phyloP scores from a whole-genome alignment of 2,888 invertebrate genomes.

The Chymomyza fuscimana region DNA sequence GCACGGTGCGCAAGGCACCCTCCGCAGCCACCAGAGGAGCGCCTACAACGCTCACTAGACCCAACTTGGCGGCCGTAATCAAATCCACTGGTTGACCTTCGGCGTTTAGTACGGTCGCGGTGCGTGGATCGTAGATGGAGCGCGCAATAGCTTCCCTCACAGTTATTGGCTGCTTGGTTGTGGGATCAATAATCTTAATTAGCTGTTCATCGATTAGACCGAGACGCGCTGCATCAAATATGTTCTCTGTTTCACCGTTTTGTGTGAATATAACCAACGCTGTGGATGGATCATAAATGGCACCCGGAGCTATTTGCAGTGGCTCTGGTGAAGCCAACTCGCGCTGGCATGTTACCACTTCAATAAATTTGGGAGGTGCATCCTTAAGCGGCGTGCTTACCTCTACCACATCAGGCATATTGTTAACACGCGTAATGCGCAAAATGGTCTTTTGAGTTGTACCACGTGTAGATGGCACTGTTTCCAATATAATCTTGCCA shows the following conservation, averaged over 20 bases:
- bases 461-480: conserved; percentile 79
- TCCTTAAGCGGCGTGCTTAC: conserved; percentile 82
- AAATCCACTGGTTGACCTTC: conserved; percentile 85
- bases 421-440: conserved; percentile 87
- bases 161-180: conserved; percentile 84
- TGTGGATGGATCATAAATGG: conserved; percentile 89
- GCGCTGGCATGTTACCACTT: conserved; percentile 79
- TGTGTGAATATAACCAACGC: conserved; percentile 87
- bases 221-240: conserved; percentile 88
- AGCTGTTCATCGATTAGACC: conserved; percentile 86
- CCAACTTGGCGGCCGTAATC: conserved; percentile 88
- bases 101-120: conserved; percentile 85
- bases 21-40: conserved; percentile 87
- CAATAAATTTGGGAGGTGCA: conserved; percentile 80
- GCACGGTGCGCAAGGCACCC: conserved; percentile 85
- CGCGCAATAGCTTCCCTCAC: conserved; percentile 88
- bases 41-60: conserved; percentile 87
- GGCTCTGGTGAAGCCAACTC: conserved; percentile 83
- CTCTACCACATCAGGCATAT: conserved; percentile 87
- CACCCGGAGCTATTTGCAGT: conserved; percentile 85
- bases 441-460: conserved; percentile 82
- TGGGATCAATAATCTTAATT: conserved; percentile 86
- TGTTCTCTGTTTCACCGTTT: conserved; percentile 85
- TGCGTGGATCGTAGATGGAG: conserved; percentile 87
- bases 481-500: conserved; percentile 84